These are phyloP conservation scores for Progne subis DNA, from an alignment of 2,113 vertebrate genomes.

Conservation along the genomic window DNA sequence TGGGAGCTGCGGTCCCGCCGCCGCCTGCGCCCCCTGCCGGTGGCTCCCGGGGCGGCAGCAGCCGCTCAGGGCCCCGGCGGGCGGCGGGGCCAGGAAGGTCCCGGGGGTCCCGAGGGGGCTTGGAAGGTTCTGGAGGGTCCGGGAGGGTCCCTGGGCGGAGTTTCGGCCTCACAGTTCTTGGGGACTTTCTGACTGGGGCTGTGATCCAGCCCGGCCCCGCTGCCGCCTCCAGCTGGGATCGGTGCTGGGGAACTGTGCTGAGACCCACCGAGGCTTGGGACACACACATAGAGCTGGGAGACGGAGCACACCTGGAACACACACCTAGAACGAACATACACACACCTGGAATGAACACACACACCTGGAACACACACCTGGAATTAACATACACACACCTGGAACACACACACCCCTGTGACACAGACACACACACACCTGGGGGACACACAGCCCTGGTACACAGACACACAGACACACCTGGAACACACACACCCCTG, in stretches of 20 bases:
- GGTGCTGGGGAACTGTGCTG: neutral
- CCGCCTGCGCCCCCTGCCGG: neutral
- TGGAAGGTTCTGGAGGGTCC: too few species aligned
- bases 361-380: too few species aligned
- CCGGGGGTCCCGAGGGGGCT: neutral
- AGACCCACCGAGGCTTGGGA: neutral
- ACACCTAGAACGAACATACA: neutral
- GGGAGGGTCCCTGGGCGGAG: too few species aligned
- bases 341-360: neutral
- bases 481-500: neutral
- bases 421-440: too few species aligned
- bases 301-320: neutral
- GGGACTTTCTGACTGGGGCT: neutral
- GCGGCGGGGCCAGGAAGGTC: too few species aligned
- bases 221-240: neutral
- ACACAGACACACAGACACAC: neutral
- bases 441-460: too few species aligned
- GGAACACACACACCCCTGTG: too few species aligned
- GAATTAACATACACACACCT: neutral
- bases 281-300: neutral
- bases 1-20: neutral
- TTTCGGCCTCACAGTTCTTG: accelerated
- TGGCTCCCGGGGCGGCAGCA: neutral
- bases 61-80: neutral
- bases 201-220: neutral